Evolutionary conservation across 2,888 invertebrate genomes (phyloP).

Genomic region (Desoria tigrina): DNA sequence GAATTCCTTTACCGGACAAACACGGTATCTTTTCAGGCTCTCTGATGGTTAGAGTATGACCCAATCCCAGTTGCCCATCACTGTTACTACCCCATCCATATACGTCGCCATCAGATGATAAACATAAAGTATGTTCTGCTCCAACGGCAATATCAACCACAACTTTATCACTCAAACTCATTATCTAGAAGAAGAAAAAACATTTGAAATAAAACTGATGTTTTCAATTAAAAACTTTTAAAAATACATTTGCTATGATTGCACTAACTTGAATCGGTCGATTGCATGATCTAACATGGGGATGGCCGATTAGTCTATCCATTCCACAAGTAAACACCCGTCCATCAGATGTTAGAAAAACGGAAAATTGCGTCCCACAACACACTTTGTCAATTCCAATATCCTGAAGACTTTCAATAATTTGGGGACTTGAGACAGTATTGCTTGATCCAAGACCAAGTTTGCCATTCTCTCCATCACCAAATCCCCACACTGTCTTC

Average conservation of each 20-base stretch:
- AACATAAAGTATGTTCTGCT: slow-evolving; percentile 64
- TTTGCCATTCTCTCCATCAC: slow-evolving; percentile 68
- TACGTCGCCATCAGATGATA: slow-evolving; percentile 57
- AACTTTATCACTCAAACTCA: slow-evolving; percentile 59
- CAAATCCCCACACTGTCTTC: slow-evolving; percentile 65
- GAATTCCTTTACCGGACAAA: slow-evolving; percentile 62
- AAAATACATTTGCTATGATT: not conserved
- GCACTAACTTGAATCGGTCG: slow-evolving; percentile 60
- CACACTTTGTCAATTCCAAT: slow-evolving; percentile 64
- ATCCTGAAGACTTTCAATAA: slow-evolving; percentile 63
- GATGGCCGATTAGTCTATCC: slow-evolving; percentile 65
- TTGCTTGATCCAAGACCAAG: slow-evolving; percentile 56
- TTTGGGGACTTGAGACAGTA: slow-evolving; percentile 54
- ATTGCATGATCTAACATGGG: slow-evolving; percentile 60
- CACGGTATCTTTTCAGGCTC: slow-evolving; percentile 63
- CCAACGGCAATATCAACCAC: slow-evolving; percentile 66
- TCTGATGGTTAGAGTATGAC: slow-evolving; percentile 62
- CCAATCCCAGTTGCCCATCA: slow-evolving; percentile 66
- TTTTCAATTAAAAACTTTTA: not conserved
- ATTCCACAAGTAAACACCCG: slow-evolving; percentile 65
- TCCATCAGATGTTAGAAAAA: slow-evolving; percentile 65
- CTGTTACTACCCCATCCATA: slow-evolving; percentile 62
- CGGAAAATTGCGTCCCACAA: slow-evolving; percentile 67
- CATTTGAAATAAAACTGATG: not conserved
- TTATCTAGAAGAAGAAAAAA: slow-evolving; percentile 55